Evolutionary conservation across 2,113 vertebrate species (phyloP).

Genomic region (Syngnathoides biaculeatus): DNA sequence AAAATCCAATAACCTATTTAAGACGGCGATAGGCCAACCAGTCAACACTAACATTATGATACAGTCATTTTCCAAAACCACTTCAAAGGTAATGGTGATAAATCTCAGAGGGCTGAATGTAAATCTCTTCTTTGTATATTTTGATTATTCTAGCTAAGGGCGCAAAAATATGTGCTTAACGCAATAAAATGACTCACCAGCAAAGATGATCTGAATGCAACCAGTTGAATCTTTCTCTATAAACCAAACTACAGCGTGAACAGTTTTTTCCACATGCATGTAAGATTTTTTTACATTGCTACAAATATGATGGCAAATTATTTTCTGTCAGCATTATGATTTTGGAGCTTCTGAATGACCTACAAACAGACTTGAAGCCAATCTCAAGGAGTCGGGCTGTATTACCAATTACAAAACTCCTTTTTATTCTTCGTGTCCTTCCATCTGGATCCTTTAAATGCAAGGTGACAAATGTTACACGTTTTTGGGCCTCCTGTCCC

Average conservation of each 20-base stretch:
- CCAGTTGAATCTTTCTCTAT: neutral
- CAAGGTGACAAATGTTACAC: too few relatives aligned
- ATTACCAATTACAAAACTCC: too few relatives aligned
- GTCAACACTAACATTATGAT: neutral
- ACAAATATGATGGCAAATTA: too few relatives aligned
- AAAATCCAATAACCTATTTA: slow-evolving; percentile 7
- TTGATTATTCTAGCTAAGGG: neutral
- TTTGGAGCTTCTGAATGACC: too few relatives aligned
- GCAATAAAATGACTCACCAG: neutral
- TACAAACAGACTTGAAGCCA: too few relatives aligned
- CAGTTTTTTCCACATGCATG: too few relatives aligned
- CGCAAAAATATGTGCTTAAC: neutral
- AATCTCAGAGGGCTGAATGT: slow-evolving; percentile 1
- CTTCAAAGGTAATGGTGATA: neutral
- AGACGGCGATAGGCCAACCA: neutral
- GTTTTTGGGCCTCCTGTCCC: too few relatives aligned
- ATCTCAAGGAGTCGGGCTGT: too few relatives aligned
- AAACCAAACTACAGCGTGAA: neutral
- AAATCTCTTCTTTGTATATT: neutral
- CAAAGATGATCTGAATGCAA: neutral
- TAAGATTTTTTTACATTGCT: too few relatives aligned
- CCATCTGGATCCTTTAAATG: too few relatives aligned
- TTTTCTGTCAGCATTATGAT: too few relatives aligned
- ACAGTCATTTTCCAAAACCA: neutral
- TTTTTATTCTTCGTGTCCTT: too few relatives aligned